These are phyloP conservation scores for Pasiphila rectangulata DNA, from an alignment of 2,888 invertebrate species.

Conservation along the genomic window DNA sequence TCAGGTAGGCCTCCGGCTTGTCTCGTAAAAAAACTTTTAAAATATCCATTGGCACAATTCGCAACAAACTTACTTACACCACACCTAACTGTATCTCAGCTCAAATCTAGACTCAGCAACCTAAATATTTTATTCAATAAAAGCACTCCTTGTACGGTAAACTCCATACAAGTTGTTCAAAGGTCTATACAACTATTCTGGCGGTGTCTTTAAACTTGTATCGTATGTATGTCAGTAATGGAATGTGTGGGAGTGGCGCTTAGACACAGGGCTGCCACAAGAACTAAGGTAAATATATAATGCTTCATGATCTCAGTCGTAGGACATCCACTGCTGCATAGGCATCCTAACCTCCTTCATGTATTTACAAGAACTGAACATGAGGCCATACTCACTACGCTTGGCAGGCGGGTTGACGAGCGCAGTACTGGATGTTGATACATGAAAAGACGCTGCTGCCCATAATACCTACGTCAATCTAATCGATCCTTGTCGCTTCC, in stretches of 20 bases:
- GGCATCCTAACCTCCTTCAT: too few relatives aligned
- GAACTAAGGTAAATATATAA: not conserved
- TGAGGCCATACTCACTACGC: too few relatives aligned
- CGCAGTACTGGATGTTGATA: too few relatives aligned
- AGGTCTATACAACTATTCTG: conserved; percentile 8
- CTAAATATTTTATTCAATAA: conserved; percentile 24
- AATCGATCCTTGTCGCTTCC: too few relatives aligned
- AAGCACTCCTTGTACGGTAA: conserved; percentile 3
- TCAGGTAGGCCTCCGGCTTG: too few relatives aligned
- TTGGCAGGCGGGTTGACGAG: too few relatives aligned
- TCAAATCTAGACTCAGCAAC: conserved; percentile 2
- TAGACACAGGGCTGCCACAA: conserved; percentile 30
- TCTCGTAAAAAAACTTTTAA: too few relatives aligned
- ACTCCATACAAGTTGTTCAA: conserved; percentile 8
- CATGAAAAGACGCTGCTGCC: too few relatives aligned
- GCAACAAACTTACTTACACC: not conserved
- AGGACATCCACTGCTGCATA: too few relatives aligned
- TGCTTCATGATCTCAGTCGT: not conserved
- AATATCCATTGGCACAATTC: too few relatives aligned
- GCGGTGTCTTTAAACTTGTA: conserved; percentile 25
- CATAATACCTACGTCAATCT: too few relatives aligned
- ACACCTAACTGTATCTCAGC: not conserved
- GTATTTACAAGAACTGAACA: too few relatives aligned
- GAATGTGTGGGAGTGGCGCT: conserved; percentile 65
- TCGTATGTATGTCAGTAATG: conserved; percentile 49